These are phyloP conservation scores for Pygathrix nemaeus DNA, from an alignment of 2,113 vertebrate genomes.

Conservation along the genomic window DNA sequence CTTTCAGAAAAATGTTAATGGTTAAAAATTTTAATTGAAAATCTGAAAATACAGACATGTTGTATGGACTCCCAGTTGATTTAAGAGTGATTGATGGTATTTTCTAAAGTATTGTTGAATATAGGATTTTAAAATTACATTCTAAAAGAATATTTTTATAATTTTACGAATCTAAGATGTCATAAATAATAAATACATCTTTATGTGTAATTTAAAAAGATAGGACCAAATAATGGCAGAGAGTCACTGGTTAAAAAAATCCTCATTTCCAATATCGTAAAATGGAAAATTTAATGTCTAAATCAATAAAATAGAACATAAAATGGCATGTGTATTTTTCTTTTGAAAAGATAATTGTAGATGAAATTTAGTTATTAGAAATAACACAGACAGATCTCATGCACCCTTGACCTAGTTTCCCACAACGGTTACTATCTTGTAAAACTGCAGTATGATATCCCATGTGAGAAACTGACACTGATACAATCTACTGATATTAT, in stretches of 20 bases:
- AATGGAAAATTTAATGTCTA: neutral
- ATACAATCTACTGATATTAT: neutral
- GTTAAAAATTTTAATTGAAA: conserved; percentile 40
- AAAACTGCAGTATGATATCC: neutral
- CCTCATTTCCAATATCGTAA: neutral
- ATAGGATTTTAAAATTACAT: neutral
- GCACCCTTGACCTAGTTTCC: neutral
- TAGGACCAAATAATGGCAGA: neutral
- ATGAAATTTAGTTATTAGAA: neutral
- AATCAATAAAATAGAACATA: neutral
- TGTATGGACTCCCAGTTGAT: neutral
- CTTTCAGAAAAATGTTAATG: conserved; percentile 28
- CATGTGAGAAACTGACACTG: neutral
- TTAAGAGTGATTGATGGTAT: neutral
- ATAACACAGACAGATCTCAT: neutral
- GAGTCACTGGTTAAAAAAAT: neutral
- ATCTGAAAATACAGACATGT: neutral
- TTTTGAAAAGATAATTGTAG: neutral
- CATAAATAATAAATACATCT: neutral
- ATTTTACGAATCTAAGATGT: neutral
- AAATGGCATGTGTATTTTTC: neutral
- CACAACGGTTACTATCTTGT: neutral
- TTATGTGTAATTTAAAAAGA: neutral
- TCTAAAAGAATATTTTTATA: neutral
- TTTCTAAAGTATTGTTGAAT: neutral